A percentile compares a stretch with the other conserved stretches of the same genome.
Conservation (phyloP, 2,797 vertebrate species). For the Falco columbarius region DNA sequence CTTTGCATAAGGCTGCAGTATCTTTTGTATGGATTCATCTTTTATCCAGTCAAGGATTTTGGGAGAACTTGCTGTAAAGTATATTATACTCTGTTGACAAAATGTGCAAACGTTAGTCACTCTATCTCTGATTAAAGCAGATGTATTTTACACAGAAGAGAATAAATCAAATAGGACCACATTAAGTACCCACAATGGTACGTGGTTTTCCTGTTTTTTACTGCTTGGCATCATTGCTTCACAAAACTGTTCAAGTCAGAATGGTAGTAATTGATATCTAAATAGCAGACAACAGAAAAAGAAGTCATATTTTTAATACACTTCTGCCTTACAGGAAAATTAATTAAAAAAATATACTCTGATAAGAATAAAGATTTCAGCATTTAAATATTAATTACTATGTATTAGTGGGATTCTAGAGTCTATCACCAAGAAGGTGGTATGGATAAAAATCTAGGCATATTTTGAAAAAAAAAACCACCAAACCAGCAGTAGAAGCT, state of each 20-base stretch:
- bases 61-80: constrained; percentile 89
- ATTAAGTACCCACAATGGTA: neutral
- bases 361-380: neutral
- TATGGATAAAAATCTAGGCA: neutral
- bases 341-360: neutral
- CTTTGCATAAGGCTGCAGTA: constrained; percentile 90
- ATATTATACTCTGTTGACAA: constrained; percentile 90
- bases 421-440: neutral
- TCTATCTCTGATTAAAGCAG: neutral
- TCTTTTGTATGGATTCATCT: constrained; percentile 85
- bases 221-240: neutral
- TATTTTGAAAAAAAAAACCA: neutral
- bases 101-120: neutral
- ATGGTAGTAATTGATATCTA: neutral
- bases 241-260: neutral
- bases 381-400: neutral
- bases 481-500: neutral
- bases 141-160: neutral
- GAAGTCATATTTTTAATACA: neutral
- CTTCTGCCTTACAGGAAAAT: neutral
- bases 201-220: neutral
- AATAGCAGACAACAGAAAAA: neutral
- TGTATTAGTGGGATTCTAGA: neutral
- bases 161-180: neutral
- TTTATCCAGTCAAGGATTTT: constrained; percentile 91